Conservation (phyloP, 2,797 vertebrate genomes). For the Vespertilio murinus region DNA sequence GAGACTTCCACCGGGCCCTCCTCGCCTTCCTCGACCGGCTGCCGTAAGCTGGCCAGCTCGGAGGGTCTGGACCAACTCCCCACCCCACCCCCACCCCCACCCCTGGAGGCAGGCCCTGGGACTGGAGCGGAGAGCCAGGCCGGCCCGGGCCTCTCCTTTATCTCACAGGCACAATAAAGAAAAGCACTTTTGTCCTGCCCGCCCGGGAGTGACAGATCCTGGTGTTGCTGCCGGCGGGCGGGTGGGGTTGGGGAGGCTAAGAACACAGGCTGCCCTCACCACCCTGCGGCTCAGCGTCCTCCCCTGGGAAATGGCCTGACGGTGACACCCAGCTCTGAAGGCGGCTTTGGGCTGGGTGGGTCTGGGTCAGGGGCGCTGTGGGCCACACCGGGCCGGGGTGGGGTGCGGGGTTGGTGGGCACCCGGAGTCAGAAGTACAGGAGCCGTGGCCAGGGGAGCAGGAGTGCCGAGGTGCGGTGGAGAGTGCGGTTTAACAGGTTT, state of each 20-base stretch:
- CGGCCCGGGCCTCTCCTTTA: not conserved
- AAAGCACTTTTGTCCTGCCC: conserved; percentile 31
- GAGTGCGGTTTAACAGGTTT: not conserved
- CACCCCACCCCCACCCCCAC: too few relatives aligned
- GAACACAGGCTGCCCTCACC: not conserved
- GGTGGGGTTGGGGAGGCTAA: not conserved
- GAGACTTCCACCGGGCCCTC: conserved; percentile 91
- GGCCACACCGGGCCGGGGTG: not conserved
- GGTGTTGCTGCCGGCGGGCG: not conserved
- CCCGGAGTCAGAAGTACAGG: not conserved
- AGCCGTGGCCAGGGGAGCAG: not conserved
- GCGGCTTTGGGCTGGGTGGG: not conserved
- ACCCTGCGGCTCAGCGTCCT: not conserved
- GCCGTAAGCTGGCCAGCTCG: not conserved
- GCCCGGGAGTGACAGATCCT: not conserved
- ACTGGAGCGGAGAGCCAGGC: not conserved
- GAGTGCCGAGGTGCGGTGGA: not conserved
- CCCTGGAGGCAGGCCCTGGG: not conserved
- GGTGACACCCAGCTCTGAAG: not conserved
- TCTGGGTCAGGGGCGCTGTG: not conserved
- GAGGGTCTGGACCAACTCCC: not conserved
- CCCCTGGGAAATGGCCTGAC: not conserved
- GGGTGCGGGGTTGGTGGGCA: not conserved
- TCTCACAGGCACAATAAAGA: conserved; percentile 55
- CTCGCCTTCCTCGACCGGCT: conserved; percentile 87